A percentile compares a stretch with the other conserved stretches of the same genome.
Evolutionary conservation across 2,113 vertebrate genomes (phyloP).

Genomic region (Psittacula cyanocephala): DNA sequence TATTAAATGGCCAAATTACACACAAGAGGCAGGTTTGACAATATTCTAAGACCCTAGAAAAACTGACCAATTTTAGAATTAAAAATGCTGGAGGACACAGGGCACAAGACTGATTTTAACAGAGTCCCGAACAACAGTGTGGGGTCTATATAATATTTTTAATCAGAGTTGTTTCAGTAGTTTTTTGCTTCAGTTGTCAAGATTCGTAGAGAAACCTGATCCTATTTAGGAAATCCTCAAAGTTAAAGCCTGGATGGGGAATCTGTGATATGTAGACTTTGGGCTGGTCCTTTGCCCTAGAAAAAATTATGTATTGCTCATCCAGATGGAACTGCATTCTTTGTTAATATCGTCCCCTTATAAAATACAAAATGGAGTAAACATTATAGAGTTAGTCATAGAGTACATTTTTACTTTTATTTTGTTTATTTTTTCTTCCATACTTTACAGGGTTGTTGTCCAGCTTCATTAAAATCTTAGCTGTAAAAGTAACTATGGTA

Average conservation of each 20-base stretch:
- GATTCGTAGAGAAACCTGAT: neutral
- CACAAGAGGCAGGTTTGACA: neutral
- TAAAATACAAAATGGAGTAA: neutral
- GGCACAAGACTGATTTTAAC: neutral
- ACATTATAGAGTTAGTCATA: neutral
- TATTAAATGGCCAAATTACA: neutral
- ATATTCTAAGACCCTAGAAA: neutral
- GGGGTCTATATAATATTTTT: neutral
- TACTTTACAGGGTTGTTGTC: neutral
- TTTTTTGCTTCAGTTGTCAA: neutral
- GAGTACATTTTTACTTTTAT: neutral
- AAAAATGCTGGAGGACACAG: neutral
- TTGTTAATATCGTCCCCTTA: neutral
- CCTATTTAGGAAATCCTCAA: neutral
- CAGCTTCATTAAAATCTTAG: neutral
- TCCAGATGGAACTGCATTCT: neutral
- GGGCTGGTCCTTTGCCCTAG: neutral
- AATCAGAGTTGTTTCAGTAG: neutral
- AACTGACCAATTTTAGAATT: neutral
- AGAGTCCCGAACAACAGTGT: neutral
- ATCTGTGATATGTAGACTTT: neutral
- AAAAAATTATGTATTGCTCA: neutral
- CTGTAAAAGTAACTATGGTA: neutral
- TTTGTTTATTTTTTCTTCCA: neutral
- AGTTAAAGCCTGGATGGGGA: neutral